These are phyloP conservation scores for Chaenodraco wilsoni DNA, from an alignment of 2,797 vertebrate species.

Conservation along the genomic window DNA sequence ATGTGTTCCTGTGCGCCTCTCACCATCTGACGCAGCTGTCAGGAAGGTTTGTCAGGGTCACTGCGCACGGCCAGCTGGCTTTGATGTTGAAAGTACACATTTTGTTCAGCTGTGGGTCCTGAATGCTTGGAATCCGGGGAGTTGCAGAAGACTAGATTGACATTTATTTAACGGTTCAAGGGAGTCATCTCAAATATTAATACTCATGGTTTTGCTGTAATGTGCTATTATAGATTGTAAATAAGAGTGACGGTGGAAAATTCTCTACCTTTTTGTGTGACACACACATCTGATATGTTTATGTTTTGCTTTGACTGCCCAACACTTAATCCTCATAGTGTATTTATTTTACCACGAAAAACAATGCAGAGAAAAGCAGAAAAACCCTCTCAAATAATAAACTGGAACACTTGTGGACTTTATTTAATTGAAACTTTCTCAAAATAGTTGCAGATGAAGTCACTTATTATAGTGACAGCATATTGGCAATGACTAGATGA, in stretches of 20 bases:
- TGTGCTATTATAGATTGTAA: neutral
- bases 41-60: constrained; percentile 42
- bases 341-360: too few relatives aligned
- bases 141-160: constrained; percentile 1
- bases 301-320: neutral
- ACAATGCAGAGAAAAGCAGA: too few relatives aligned
- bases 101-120: constrained; percentile 42
- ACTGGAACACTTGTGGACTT: too few relatives aligned
- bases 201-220: constrained; percentile 1
- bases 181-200: neutral
- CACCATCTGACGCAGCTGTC: constrained; percentile 64
- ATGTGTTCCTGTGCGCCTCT: constrained; percentile 41
- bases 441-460: too few relatives aligned
- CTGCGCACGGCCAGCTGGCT: constrained; percentile 42
- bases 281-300: too few relatives aligned
- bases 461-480: too few relatives aligned
- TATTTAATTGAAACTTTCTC: too few relatives aligned
- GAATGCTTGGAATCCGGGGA: constrained; percentile 38
- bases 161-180: neutral
- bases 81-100: constrained; percentile 49
- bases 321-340: neutral
- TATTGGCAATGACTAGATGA: too few relatives aligned
- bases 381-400: too few relatives aligned
- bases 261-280: neutral
- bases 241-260: neutral